These are phyloP conservation scores for Scleropages formosus DNA, from an alignment of 2,797 vertebrate species.

Conservation along the genomic window DNA sequence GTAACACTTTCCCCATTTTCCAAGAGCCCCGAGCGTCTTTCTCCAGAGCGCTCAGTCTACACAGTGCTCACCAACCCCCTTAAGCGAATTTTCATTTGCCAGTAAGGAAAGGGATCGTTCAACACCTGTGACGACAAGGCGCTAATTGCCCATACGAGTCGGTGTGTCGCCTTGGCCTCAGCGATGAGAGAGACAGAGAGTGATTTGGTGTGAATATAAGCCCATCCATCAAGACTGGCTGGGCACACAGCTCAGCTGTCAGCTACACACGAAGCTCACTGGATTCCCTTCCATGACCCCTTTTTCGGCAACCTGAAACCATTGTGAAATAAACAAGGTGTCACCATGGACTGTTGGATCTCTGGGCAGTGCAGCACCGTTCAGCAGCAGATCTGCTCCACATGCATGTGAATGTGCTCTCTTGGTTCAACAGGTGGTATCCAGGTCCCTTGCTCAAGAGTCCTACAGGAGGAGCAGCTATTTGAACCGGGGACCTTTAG, in stretches of 20 bases:
- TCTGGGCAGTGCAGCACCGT: no score
- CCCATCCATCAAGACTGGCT: background rate
- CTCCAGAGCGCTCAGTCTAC: conserved; percentile 4
- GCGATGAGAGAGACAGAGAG: background rate
- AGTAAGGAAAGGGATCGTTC: background rate
- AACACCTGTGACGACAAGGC: conserved; percentile 6
- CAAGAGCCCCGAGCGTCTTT: background rate
- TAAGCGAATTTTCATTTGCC: conserved; percentile 12
- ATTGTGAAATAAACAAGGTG: conserved; percentile 8
- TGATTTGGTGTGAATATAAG: background rate
- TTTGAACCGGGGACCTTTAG: no score
- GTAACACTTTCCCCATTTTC: background rate
- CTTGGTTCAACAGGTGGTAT: no score
- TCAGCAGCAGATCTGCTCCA: no score
- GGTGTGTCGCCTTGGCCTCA: background rate
- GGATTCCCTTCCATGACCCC: background rate
- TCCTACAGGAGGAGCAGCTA: no score
- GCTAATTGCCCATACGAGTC: conserved; percentile 6
- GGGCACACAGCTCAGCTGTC: background rate
- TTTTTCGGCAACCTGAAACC: background rate
- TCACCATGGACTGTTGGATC: no score
- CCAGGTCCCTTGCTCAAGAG: no score
- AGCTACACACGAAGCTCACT: conserved; percentile 6
- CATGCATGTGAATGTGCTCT: no score
- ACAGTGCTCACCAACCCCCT: conserved; percentile 1